Base-by-base conservation (phyloP, 2,888 invertebrate genomes). In the Lissocephala sabroskyi region DNA sequence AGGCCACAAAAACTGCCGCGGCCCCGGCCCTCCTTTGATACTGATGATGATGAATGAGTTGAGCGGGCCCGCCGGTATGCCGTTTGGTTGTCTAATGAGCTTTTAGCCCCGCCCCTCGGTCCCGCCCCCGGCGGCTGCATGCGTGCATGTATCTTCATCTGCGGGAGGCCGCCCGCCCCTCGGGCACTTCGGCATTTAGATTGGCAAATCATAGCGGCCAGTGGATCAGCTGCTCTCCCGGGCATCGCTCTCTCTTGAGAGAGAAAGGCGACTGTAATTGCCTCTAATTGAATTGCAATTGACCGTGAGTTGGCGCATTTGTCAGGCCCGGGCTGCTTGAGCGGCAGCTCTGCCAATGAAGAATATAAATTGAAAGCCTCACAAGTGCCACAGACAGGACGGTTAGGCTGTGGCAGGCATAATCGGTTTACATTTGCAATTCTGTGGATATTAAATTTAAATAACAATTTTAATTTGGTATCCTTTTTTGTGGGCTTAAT, bases 241-340 rank as follows among this genome's bases (percentile, higher is more conserved):
- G 62, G 65, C 67, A 54, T 71, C 59, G 57, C 62, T 55, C 53
- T 49, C 2, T 45, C 49, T 44, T 33, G 50, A 48, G 51, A 47
- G 41, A 52, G 41, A 52, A 46, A 43, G 41, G 42, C 45, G 59
- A 42, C 57, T 45, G 74, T 76, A 79, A 73, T 79, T 73, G 73
- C 65, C 50, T 68, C 77, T 79, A 73, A 73, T 79, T 73, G 77
- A 73, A 73, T 73, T 73, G 73, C 79, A 73, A 73, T 73, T 73
- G 73, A 73, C 73, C 73, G 70, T 73, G 79, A 73, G 73, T 62
- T 76, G 77, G 73, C 77, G 79, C 62, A 76, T 71, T 78, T 76
- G 58, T 59, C 68, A 70, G 7, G 4, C 3, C 23, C 23, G 7
- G 23, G n/a, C n/a, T n/a, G n/a, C n/a, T n/a, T n/a, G n/a, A n/a